phyloP scores from a whole-genome alignment of 2,888 invertebrate species.

The Chymomyza procnemis region DNA sequence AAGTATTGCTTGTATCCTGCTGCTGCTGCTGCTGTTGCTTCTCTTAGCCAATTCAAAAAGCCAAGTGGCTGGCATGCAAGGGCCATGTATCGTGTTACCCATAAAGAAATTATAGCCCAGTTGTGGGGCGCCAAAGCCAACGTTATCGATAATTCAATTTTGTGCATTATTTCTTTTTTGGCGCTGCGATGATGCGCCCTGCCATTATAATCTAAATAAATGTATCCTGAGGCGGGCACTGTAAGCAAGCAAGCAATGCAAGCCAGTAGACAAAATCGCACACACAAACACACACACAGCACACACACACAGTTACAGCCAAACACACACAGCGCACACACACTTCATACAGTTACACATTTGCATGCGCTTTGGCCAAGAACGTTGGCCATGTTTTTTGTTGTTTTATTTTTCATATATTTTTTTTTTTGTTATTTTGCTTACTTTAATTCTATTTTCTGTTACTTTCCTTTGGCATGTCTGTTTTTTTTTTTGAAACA shows the following conservation, averaged over 20 bases:
- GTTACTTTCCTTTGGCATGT: slow-evolving; percentile 22
- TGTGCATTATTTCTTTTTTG: slow-evolving; percentile 66
- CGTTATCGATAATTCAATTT: slow-evolving; percentile 74
- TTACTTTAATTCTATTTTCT: slow-evolving; percentile 41
- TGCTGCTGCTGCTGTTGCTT: background rate
- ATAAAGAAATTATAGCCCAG: slow-evolving; percentile 67
- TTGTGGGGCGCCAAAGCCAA: slow-evolving; percentile 37
- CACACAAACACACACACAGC: slow-evolving; percentile 11
- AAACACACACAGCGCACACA: background rate
- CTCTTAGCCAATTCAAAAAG: background rate
- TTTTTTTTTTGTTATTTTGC: slow-evolving; percentile 6
- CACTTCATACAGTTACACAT: background rate
- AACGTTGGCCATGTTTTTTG: slow-evolving; percentile 11
- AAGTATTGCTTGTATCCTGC: background rate
- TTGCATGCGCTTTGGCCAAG: slow-evolving; percentile 41
- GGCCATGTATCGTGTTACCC: slow-evolving; percentile 51
- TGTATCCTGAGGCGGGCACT: slow-evolving; percentile 57
- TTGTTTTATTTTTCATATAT: slow-evolving; percentile 5
- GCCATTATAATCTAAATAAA: slow-evolving; percentile 69
- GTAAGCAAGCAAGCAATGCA: slow-evolving; percentile 11
- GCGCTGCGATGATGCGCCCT: slow-evolving; percentile 46
- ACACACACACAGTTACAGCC: background rate
- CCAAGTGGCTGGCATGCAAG: slow-evolving; percentile 9
- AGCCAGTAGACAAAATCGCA: slow-evolving; percentile 21
- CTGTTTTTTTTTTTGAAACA: slow-evolving; percentile 26